Conservation (phyloP, 2,888 invertebrate genomes). For the Sylvicola fuscatus region DNA sequence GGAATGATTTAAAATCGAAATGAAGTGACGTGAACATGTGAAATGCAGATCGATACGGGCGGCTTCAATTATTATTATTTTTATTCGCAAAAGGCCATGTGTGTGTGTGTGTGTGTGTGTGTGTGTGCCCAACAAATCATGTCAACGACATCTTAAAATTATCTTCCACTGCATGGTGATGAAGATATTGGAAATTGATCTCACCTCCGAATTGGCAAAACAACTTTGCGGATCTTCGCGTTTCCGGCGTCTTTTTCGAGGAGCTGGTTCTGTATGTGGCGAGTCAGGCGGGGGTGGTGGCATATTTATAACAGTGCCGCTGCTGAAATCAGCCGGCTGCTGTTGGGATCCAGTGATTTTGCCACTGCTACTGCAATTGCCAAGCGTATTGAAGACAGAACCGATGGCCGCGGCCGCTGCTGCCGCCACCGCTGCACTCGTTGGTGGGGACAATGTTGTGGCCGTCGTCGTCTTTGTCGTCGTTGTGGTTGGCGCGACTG, state of each 20-base stretch:
- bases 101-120: too few relatives aligned
- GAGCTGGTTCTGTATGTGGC: slow-evolving; percentile 26
- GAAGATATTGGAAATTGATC: slow-evolving; percentile 6
- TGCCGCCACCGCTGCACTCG: background rate
- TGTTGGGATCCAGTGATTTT: slow-evolving; percentile 6
- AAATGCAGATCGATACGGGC: too few relatives aligned
- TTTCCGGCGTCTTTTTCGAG: slow-evolving; percentile 39
- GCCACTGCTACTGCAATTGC: slow-evolving; percentile 5
- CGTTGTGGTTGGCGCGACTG: background rate
- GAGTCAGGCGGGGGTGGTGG: slow-evolving; percentile 35
- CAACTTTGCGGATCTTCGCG: slow-evolving; percentile 38
- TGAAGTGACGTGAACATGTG: too few relatives aligned
- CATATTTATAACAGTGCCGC: slow-evolving; percentile 13
- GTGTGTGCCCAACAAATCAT: too few relatives aligned
- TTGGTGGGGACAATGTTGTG: background rate
- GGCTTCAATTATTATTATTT: too few relatives aligned
- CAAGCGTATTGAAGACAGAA: background rate
- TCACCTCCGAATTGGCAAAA: slow-evolving; percentile 25
- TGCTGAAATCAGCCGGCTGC: slow-evolving; percentile 4
- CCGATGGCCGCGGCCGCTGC: slow-evolving; percentile 1
- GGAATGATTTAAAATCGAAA: too few relatives aligned
- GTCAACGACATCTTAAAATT: too few relatives aligned
- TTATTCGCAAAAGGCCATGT: too few relatives aligned
- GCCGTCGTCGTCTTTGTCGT: slow-evolving; percentile 2
- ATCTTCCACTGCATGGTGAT: too few relatives aligned